Conservation (phyloP, 92 coral and sea anemone genomes). For the Phenganax subtilis region DNA sequence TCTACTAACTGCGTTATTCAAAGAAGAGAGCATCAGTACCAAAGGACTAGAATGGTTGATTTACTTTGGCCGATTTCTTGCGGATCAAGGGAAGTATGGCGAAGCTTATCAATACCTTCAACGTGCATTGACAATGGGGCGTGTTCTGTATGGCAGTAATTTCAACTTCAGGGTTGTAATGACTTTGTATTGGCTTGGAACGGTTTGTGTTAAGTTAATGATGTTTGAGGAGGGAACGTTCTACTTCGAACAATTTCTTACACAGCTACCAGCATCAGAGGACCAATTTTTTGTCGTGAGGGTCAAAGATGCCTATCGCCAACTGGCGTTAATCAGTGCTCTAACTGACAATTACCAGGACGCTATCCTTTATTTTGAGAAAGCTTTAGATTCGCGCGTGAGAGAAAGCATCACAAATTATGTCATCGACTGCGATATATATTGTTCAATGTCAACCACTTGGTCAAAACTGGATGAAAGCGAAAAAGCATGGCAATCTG, state of each 20-base stretch:
- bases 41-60: slow-evolving; percentile 10
- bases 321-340: not conserved
- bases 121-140: slow-evolving; percentile 24
- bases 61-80: not conserved
- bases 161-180: not conserved
- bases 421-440: not conserved
- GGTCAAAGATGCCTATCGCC: not conserved
- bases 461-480: not conserved
- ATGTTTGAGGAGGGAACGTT: slow-evolving; percentile 17
- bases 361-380: slow-evolving; percentile 1
- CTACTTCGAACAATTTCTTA: slow-evolving; percentile 1
- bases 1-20: slow-evolving; percentile 9
- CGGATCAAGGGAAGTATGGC: slow-evolving; percentile 4
- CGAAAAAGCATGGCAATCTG: slow-evolving; percentile 20
- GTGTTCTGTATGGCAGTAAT: not conserved
- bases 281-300: not conserved
- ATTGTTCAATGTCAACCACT: slow-evolving; percentile 2
- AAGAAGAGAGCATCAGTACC: slow-evolving; percentile 11
- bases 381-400: not conserved
- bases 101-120: slow-evolving; percentile 28
- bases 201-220: not conserved
- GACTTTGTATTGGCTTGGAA: slow-evolving; percentile 18
- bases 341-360: not conserved
- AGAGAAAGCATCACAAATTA: not conserved
- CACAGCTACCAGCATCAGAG: not conserved